Percentiles rank a stretch among this genome's conserved stretches.
These are phyloP conservation scores for Acanthurus tractus DNA, from an alignment of 2,797 vertebrate genomes.

Conservation along the genomic window DNA sequence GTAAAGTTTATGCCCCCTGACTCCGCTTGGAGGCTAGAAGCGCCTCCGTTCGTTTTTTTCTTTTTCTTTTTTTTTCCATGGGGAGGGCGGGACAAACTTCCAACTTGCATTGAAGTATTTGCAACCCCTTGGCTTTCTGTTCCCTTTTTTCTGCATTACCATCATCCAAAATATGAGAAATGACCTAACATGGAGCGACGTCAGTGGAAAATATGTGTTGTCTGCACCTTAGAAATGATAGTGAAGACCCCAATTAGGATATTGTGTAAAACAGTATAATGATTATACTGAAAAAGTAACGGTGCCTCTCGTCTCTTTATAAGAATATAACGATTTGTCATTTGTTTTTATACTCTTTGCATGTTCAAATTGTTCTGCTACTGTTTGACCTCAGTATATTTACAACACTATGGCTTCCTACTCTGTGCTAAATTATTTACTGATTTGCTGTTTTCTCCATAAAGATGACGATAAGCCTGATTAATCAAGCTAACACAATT, in stretches of 20 bases:
- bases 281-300: background rate
- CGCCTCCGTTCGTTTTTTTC: constrained; percentile 44
- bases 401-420: background rate
- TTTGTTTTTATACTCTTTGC: background rate
- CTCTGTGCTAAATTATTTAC: background rate
- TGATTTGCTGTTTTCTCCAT: background rate
- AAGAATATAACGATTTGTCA: background rate
- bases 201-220: constrained; percentile 16
- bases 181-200: constrained; percentile 6
- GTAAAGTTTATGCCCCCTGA: constrained; percentile 63
- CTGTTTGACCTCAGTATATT: background rate
- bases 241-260: background rate
- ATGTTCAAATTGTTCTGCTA: background rate
- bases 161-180: constrained; percentile 28
- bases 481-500: constrained; percentile 31
- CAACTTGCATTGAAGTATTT: constrained; percentile 47
- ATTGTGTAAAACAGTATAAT: background rate
- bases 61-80: background rate
- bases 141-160: constrained; percentile 4
- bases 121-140: constrained; percentile 26
- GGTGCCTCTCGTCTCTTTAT: background rate
- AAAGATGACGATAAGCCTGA: constrained; percentile 10
- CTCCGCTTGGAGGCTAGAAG: constrained; percentile 58
- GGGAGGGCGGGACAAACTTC: constrained; percentile 65
- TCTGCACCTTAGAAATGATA: background rate